Evolutionary conservation across 2,888 invertebrate species (phyloP).

Genomic region (Penaeus monodon): DNA sequence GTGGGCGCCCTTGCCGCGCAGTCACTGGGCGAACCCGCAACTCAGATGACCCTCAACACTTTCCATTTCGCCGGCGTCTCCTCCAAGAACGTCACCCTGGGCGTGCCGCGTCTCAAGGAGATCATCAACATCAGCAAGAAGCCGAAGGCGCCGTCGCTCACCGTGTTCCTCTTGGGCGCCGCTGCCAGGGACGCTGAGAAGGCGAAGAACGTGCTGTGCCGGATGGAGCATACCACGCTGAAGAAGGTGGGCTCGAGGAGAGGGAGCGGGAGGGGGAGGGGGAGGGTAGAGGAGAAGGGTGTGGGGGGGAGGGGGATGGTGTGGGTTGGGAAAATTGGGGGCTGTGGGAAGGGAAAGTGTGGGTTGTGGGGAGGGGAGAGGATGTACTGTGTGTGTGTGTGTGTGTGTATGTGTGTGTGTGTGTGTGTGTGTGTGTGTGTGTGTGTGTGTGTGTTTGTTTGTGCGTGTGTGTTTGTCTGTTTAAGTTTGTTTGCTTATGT

Average conservation of each 20-base stretch:
- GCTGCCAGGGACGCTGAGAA: constrained; percentile 99
- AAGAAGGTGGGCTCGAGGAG: constrained; percentile 81
- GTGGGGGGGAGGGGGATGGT: too few species aligned
- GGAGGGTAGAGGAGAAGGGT: too few species aligned
- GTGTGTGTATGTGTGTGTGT: too few species aligned
- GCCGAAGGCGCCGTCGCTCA: constrained; percentile 98
- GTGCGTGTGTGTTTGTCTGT: too few species aligned
- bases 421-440: too few species aligned
- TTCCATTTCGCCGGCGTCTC: constrained; percentile 99
- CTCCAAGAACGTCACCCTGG: constrained; percentile 99
- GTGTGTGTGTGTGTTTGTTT: too few species aligned
- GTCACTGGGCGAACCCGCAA: constrained; percentile 98
- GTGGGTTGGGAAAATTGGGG: too few species aligned
- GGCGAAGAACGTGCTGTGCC: constrained; percentile 97
- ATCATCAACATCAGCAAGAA: constrained; percentile 98
- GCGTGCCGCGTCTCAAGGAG: constrained; percentile 83
- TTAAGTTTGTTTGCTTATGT: too few species aligned
- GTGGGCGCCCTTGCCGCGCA: constrained; percentile 99
- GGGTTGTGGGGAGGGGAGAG: too few species aligned
- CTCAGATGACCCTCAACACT: constrained; percentile 99
- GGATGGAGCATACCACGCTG: constrained; percentile 96
- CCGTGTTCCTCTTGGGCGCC: constrained; percentile 95
- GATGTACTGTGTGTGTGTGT: too few species aligned
- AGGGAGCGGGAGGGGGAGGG: not conserved
- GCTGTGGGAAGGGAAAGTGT: too few species aligned